phyloP scores from a whole-genome alignment of 2,888 invertebrate species.

The Sinohyriopsis cumingii region DNA sequence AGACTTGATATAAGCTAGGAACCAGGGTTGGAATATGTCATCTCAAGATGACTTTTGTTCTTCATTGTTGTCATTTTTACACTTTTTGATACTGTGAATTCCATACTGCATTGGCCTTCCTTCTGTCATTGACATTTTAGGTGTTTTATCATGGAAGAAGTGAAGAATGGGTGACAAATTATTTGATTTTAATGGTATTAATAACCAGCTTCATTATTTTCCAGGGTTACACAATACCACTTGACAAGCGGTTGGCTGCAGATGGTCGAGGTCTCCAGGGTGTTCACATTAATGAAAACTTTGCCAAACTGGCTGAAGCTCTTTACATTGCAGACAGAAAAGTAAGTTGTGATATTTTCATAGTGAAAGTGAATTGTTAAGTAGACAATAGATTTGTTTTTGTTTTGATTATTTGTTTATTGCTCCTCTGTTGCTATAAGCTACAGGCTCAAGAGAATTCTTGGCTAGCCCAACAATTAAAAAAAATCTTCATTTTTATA shows the following conservation, averaged over 20 bases:
- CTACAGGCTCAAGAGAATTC: too few species aligned
- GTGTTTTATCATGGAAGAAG: not conserved
- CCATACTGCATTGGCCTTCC: too few species aligned
- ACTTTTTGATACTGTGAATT: too few species aligned
- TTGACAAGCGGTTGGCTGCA: constrained; percentile 97
- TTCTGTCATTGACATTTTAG: too few species aligned
- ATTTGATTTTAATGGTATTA: constrained; percentile 1
- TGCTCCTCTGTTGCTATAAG: too few species aligned
- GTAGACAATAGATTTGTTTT: not conserved
- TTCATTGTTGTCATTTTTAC: too few species aligned
- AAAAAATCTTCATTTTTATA: too few species aligned
- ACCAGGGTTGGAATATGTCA: too few species aligned
- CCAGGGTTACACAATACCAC: constrained; percentile 93
- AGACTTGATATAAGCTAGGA: too few species aligned
- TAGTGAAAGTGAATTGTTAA: not conserved
- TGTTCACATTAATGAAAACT: constrained; percentile 98
- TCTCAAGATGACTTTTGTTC: too few species aligned
- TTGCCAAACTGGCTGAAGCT: constrained; percentile 97
- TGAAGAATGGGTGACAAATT: not conserved
- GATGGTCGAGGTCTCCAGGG: constrained; percentile 96
- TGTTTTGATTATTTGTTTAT: too few species aligned
- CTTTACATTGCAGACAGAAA: constrained; percentile 98
- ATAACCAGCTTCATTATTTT: constrained; percentile 15
- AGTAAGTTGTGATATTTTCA: constrained; percentile 64
- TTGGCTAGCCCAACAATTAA: too few species aligned